Evolutionary conservation across 64 coral and sea anemone species (phyloP), one percentile per base, ranked within the genome.

Genomic region (Actinia equina): DNA sequence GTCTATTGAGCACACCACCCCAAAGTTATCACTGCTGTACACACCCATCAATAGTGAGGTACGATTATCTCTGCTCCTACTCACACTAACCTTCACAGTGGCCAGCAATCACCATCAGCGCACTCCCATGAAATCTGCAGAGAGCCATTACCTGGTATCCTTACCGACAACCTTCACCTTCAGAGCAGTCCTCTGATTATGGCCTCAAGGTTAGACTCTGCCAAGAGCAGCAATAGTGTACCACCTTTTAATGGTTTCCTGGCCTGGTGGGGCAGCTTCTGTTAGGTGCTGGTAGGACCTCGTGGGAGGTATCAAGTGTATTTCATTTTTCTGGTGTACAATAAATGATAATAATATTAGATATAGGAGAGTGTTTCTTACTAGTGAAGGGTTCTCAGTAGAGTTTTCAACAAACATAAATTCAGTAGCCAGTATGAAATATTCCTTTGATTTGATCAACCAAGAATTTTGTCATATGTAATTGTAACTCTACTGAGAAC

Each of bases 331-430:
- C 67, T 71, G 67, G n/a, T 71, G 10, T 71, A 71, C 18, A n/a
- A 71, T 71, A 71, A 71, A 37, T 6, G 37, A 71, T 71, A 13
- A 37, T 71, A 13, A 37, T 37, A 71, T 71, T n/a, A 71, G 67
- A 13, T 71, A 71, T 25, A 71, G 67, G 67, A 71, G 67, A 71
- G 67, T 71, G 67, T 71, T 71, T 71, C 67, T 71, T 71, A 71
- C 67, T 71, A 71, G 67, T 25, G 30, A 37, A 71, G 67, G 11
- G 5, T 71, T 27, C 67, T 71, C 25, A 71, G 67, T 71, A 13
- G 37, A 71, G 10, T 30, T 71, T 71, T 17, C 30, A 71, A 5
- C 67, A 71, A 71, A 71, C 2, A 65, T 65, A 10, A 71, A 71
- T 5, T 71, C 22, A 71, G 67, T 7, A 71, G 67, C 10, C 67